A percentile compares a stretch with the other conserved stretches of the same genome.
Evolutionary conservation across 2,113 vertebrate species (phyloP).

Genomic region (Natator depressus): DNA sequence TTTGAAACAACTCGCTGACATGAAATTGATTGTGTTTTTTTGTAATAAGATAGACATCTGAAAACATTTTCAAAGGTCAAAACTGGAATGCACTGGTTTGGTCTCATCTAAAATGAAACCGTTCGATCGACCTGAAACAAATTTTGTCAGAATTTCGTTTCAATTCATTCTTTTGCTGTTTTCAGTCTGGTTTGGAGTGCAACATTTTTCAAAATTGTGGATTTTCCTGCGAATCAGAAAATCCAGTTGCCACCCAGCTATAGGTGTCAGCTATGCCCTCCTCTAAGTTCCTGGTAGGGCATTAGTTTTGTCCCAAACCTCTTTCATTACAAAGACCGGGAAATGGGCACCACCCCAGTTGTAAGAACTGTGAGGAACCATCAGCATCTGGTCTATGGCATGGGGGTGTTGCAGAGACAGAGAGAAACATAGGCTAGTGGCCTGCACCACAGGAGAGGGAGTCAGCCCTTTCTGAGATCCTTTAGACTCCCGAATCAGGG

Average conservation of each 20-base stretch:
- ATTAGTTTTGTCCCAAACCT: rapidly evolving
- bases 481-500: background rate
- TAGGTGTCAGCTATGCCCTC: background rate
- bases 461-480: rapidly evolving
- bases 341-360: rapidly evolving
- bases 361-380: background rate
- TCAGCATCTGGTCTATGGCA: background rate
- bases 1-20: background rate
- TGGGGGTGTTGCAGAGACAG: background rate
- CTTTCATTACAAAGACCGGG: background rate
- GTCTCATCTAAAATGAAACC: background rate
- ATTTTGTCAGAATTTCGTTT: background rate
- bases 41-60: background rate
- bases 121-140: background rate
- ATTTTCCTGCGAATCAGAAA: background rate
- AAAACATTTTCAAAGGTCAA: background rate
- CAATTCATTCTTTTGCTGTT: background rate
- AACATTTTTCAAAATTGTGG: background rate
- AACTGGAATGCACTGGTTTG: background rate
- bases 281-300: background rate
- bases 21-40: background rate
- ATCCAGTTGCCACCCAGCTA: background rate
- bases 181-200: background rate
- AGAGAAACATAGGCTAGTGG: background rate
- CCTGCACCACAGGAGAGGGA: rapidly evolving